These are phyloP conservation scores for Pristionchus japonicus DNA, from an alignment of 2,888 invertebrate species.

Conservation along the genomic window DNA sequence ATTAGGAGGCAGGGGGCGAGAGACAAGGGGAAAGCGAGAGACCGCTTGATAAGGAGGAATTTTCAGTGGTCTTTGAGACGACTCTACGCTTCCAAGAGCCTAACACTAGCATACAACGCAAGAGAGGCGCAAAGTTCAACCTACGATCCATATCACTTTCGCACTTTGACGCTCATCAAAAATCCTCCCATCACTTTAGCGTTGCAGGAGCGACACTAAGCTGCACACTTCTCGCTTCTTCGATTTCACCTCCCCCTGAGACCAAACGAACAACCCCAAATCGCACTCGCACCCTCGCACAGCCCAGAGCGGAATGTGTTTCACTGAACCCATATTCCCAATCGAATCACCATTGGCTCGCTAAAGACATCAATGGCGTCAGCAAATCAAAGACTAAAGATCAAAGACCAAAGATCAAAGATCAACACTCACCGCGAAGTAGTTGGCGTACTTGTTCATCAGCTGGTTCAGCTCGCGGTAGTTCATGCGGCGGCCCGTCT, in stretches of 20 bases:
- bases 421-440: slow-evolving; percentile 61
- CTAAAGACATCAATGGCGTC: neutral
- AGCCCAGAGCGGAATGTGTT: neutral
- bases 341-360: neutral
- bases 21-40: neutral
- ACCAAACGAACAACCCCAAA: neutral
- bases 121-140: neutral
- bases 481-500: slow-evolving; percentile 66
- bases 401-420: slow-evolving; percentile 17
- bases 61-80: neutral
- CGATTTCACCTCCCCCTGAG: neutral
- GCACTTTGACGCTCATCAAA: neutral
- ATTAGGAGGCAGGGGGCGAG: neutral
- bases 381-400: neutral
- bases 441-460: slow-evolving; percentile 71
- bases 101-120: neutral
- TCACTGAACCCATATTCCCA: neutral
- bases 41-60: neutral
- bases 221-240: neutral
- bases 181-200: neutral
- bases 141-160: neutral
- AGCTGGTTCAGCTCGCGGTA: slow-evolving; percentile 67
- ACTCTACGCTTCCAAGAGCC: neutral
- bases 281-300: neutral
- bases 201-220: neutral